phyloP scores from a whole-genome alignment of 2,888 invertebrate genomes.

The Willowsia nigromaculata region DNA sequence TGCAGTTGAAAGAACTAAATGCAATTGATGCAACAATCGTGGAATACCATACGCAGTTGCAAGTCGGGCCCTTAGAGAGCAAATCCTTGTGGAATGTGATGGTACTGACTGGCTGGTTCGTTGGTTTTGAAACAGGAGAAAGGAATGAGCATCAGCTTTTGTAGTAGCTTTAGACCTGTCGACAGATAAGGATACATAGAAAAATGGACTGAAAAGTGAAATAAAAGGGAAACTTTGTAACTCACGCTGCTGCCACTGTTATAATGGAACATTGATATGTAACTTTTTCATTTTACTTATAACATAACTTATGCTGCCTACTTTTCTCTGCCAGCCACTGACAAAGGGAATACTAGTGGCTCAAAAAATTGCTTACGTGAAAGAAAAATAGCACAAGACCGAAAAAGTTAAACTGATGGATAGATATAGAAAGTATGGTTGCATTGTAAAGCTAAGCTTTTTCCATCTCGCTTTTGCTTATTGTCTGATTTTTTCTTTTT shows the following conservation, averaged over 20 bases:
- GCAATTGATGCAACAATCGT: too few relatives aligned
- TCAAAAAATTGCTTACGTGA: slow-evolving; percentile 34
- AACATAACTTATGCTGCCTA: neutral
- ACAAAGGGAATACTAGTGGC: neutral
- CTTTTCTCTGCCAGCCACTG: neutral
- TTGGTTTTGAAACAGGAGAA: neutral
- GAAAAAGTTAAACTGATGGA: neutral
- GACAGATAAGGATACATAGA: slow-evolving; percentile 50
- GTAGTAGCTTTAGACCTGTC: slow-evolving; percentile 54
- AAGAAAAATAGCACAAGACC: slow-evolving; percentile 21
- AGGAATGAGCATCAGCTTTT: neutral
- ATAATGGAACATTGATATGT: slow-evolving; percentile 55
- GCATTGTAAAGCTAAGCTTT: slow-evolving; percentile 32
- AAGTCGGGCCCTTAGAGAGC: slow-evolving; percentile 50
- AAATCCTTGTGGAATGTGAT: slow-evolving; percentile 53
- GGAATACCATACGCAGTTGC: neutral
- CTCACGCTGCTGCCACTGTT: slow-evolving; percentile 11
- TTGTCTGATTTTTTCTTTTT: slow-evolving; percentile 28
- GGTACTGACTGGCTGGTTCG: neutral
- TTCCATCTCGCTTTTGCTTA: neutral
- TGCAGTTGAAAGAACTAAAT: neutral
- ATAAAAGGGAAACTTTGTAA: slow-evolving; percentile 59
- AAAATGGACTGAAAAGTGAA: slow-evolving; percentile 61
- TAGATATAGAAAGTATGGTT: neutral
- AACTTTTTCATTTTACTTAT: slow-evolving; percentile 51